Base-by-base conservation (phyloP, 2,797 vertebrate genomes). In the Lates japonicus region DNA sequence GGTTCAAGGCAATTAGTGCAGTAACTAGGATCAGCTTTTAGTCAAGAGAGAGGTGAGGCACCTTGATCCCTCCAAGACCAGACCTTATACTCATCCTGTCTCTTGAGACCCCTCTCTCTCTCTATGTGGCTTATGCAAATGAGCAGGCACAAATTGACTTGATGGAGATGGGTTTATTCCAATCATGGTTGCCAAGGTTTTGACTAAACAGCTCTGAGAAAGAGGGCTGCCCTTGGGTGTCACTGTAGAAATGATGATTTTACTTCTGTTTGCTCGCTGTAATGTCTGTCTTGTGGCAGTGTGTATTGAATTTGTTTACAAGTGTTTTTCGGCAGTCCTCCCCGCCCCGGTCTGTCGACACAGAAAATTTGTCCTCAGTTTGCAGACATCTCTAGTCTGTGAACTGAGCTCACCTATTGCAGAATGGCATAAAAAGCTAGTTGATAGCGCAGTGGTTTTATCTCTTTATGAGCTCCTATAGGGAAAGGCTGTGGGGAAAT, bases 381-480 rank as follows among this genome's bases (percentile, higher is more conserved):
- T 76, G 49, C 73, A 85, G 55, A 81, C 81, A 71, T 86, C 70
- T 31, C 37, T 59, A 10, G 76, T 74, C 71, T 83, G 66, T 90
- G 82, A 91, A 83, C 88, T 68, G 78, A 74, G 85, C 74, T 91
- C 74, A 88, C 86, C 89, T 88, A 88, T 87, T 85, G 78, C 78
- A 74, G 70, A 82, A 64, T 54, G 68, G 80, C 88, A 87, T 83
- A 91, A 91, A 93, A 74, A 91, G 91, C 74, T 82, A 79, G 91
- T 91, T 93, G 92, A 92, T 94, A 90, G 89, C 46, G 39, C 82
- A 37, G 85, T 52, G 62, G 91, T 87, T 93, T 94, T 95, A 95
- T 95, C 92, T 93, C 89, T 93, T 95, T 93, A 94, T 94, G 90
- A 93, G 91, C 87, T 92, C 88, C 91, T 89, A 87, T 87, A 88